Evolutionary conservation across 2,113 vertebrate genomes (phyloP).

Genomic region (Penelope pileata): DNA sequence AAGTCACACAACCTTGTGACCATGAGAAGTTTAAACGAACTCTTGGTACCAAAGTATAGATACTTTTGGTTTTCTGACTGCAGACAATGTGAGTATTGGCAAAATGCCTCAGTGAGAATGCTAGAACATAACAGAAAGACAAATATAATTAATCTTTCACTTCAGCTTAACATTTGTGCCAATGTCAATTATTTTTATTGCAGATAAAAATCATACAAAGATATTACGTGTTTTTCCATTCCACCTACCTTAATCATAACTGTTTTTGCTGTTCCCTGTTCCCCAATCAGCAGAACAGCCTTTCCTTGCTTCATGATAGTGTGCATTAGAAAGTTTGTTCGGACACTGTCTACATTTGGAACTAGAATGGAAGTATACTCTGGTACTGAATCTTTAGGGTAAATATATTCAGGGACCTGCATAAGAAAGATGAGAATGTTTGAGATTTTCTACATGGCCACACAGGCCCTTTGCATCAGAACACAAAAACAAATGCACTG

Average conservation of each 20-base stretch:
- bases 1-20: not conserved
- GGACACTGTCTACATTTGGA: conserved; percentile 86
- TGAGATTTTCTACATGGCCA: not conserved
- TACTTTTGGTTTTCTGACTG: fast-evolving
- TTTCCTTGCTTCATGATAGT: conserved; percentile 83
- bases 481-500: not conserved
- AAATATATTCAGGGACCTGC: conserved; percentile 85
- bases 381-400: conserved; percentile 81
- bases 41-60: not conserved
- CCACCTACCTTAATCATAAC: conserved; percentile 84
- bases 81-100: not conserved
- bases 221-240: not conserved
- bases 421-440: not conserved
- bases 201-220: not conserved
- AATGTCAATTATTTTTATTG: not conserved
- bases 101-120: not conserved
- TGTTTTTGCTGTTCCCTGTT: conserved; percentile 88
- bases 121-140: not conserved
- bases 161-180: not conserved
- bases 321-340: conserved; percentile 83
- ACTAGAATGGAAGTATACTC: conserved; percentile 86
- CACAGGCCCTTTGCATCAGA: not conserved
- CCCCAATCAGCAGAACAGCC: conserved; percentile 84
- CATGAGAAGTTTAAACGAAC: not conserved
- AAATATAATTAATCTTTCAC: not conserved